Percentiles rank a stretch among this genome's conserved stretches.
These are phyloP conservation scores for Drosophila nikananu DNA, from an alignment of 1,140 invertebrate genomes.

Conservation along the genomic window DNA sequence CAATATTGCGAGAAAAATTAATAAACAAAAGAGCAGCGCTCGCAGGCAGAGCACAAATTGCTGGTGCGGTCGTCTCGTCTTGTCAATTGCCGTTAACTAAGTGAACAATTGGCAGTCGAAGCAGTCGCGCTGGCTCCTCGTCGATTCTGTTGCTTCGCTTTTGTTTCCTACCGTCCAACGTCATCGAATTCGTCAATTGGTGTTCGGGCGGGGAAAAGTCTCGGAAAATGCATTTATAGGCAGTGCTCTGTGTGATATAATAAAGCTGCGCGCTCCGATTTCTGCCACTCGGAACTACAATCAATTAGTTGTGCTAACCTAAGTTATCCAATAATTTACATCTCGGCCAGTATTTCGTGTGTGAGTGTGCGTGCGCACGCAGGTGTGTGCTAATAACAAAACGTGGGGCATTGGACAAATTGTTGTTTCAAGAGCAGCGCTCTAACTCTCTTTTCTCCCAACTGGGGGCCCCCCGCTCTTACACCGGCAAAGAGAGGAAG, in stretches of 20 bases:
- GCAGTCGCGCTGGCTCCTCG: slow-evolving; percentile 28
- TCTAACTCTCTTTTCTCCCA: not conserved
- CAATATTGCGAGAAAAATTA: slow-evolving; percentile 67
- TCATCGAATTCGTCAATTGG: slow-evolving; percentile 72
- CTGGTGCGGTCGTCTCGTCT: slow-evolving; percentile 35
- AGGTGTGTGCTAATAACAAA: slow-evolving; percentile 59
- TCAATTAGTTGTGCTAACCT: slow-evolving; percentile 25
- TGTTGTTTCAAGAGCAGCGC: slow-evolving; percentile 14
- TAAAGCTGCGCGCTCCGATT: slow-evolving; percentile 29
- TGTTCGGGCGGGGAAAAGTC: slow-evolving; percentile 47
- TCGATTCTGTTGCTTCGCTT: slow-evolving; percentile 10
- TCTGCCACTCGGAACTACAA: slow-evolving; percentile 19
- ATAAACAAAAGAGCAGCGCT: slow-evolving; percentile 47
- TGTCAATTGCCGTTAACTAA: slow-evolving; percentile 61
- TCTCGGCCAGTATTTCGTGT: slow-evolving; percentile 21
- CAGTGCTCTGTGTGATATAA: slow-evolving; percentile 51
- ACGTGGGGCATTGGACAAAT: slow-evolving; percentile 32
- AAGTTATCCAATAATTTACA: slow-evolving; percentile 37
- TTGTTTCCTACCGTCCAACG: slow-evolving; percentile 41
- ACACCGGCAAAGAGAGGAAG: slow-evolving; percentile 37
- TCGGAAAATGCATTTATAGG: slow-evolving; percentile 50
- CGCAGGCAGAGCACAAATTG: slow-evolving; percentile 46
- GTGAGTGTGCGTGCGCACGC: slow-evolving; percentile 47
- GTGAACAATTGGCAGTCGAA: slow-evolving; percentile 59
- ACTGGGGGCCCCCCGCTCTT: not conserved